These are phyloP conservation scores for Stenurella melanura DNA, from an alignment of 2,888 invertebrate genomes.

Conservation along the genomic window DNA sequence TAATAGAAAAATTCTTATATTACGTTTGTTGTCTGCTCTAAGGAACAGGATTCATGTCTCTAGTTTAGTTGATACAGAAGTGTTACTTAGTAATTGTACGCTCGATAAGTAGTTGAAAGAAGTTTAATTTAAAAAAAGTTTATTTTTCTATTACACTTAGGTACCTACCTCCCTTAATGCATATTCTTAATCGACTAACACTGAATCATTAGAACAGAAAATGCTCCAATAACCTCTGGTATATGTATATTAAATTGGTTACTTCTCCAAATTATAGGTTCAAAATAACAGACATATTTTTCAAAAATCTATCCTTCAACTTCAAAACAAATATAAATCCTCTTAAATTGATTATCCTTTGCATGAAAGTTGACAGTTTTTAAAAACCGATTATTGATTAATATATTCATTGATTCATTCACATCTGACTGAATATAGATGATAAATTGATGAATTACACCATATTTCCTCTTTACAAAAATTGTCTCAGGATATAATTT, in stretches of 20 bases:
- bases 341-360: conserved; percentile 74
- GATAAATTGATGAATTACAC: conserved; percentile 76
- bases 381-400: conserved; percentile 75
- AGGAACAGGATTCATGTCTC: too few species aligned
- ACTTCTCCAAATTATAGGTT: conserved; percentile 55
- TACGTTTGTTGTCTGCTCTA: too few species aligned
- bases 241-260: conserved; percentile 10
- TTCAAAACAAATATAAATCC: conserved; percentile 75
- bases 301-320: conserved; percentile 72
- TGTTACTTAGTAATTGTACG: too few species aligned
- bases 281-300: conserved; percentile 72
- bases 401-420: conserved; percentile 80
- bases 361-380: conserved; percentile 75
- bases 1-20: too few species aligned
- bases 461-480: conserved; percentile 81
- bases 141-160: too few species aligned
- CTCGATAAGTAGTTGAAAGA: too few species aligned
- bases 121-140: too few species aligned
- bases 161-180: conserved; percentile 78
- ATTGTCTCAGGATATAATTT: conserved; percentile 80
- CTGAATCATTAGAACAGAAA: conserved; percentile 74
- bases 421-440: conserved; percentile 81
- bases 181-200: conserved; percentile 79
- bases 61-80: too few species aligned
- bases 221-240: not conserved